Base-by-base conservation (phyloP, 2,797 vertebrate species). In the Perodicticus potto region DNA sequence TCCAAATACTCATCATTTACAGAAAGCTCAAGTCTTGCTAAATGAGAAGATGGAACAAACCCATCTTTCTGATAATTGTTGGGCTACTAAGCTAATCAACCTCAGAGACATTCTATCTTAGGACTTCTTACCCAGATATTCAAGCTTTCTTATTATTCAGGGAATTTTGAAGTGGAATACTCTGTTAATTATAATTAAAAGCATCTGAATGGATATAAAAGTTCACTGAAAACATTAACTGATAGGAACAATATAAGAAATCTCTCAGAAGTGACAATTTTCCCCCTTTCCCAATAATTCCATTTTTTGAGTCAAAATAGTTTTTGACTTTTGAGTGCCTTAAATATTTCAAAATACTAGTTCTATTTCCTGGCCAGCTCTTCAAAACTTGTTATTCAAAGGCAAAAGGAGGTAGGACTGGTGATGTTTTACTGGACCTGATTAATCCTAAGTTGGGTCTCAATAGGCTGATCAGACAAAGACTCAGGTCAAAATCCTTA, bases 321-420 rank as follows among this genome's bases (percentile, higher is more conserved):
- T 20, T 95, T 94, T 72, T 57, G 55, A 90, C 63, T 93, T 94
- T 65, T 91, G 59, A 93, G 53, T 92, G 86, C 84, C 40, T 82
- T 89, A 45, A 73, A 65, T 59, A 76, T 67, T 89, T 94, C 16
- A 73, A 81, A 89, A 88, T 29, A 84, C 29, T 80, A 89, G 74
- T 29, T 59, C 25, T 73, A 34, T 29, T 69, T 23, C 69, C 0
- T 34, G 29, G 49, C 25, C 20, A 93, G 22, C 9, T 80, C 40
- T 32, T 82, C 77, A 92, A 91, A 70, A 78, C 17, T 34, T 81
- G 45, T 37, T 93, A 72, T 57, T 67, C 14, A 87, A 70, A 93
- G 67, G 77, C 25, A 88, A 65, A 89, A 83, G 27, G 59, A 87
- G 49, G 37, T 40, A 76, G 45, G 55, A n/a, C 29, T 65, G 77